Evolutionary conservation across 2,797 vertebrate genomes (phyloP), one percentile per base, ranked within the genome.

Genomic region (Leuciscus waleckii): DNA sequence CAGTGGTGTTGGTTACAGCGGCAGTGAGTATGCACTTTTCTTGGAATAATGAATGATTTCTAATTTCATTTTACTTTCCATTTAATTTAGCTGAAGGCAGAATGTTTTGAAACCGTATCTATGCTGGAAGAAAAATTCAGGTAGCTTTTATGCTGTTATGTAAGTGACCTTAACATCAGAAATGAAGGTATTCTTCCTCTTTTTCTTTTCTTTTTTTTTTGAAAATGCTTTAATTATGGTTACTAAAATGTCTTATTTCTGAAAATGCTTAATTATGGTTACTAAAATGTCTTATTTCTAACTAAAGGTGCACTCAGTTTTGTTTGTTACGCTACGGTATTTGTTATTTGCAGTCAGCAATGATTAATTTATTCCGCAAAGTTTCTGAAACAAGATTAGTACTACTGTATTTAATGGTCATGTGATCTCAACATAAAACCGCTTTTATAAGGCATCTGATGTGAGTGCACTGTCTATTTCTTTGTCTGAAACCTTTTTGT

Each of bases 161-260:
- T 26, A 88, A 88, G 90, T 91, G 90, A 88, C 91, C 93, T 94
- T 94, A 88, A 84, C 65, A 78, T 87, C 84, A 69, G 75, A 85
- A 83, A 49, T 90, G 46, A 90, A 86, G 49, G 32, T 19, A 65
- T 67, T 82, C 51, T 76, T 11, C 4, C 37, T 85, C 39, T 63
- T 79, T 81, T 90, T 85, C 3, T 43, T 41, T 43, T 41, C 0
- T 10, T 11, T 0, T 43, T 43, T 39, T 13, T 13, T 90, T 14
- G 70, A 75, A 80, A 78, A 51, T 82, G 21, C 3, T 75, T 61
- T 56, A 41, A 32, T 39, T 51, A 23, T 51, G 49, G 17, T 69
- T 74, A 79, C 78, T 78, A 54, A 71, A 81, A 56, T 43, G 77
- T 89, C 63, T 89, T 35, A 17, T 83, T 70, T 83, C 26, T 56